phyloP scores from a whole-genome alignment of 2,888 invertebrate genomes.

The Apantesis nais region DNA sequence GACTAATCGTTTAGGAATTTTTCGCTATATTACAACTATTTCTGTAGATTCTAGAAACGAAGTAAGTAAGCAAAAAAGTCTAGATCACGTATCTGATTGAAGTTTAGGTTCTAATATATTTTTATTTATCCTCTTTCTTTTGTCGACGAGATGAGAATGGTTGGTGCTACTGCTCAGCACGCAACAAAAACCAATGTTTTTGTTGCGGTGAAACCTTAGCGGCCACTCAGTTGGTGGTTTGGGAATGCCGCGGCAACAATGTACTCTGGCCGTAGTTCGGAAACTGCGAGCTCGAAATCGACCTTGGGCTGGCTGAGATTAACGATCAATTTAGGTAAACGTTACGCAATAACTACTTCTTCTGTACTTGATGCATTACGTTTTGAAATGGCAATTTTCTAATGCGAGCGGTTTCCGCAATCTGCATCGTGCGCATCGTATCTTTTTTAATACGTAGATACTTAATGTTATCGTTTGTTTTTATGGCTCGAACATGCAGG shows the following conservation, averaged over 20 bases:
- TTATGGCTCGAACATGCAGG: not conserved
- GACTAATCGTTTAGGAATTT: slow-evolving; percentile 31
- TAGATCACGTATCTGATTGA: slow-evolving; percentile 42
- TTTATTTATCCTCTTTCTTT: slow-evolving; percentile 44
- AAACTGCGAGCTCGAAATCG: slow-evolving; percentile 56
- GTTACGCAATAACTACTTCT: slow-evolving; percentile 49
- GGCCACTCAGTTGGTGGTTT: slow-evolving; percentile 39
- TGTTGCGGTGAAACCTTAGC: slow-evolving; percentile 52
- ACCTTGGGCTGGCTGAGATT: slow-evolving; percentile 54
- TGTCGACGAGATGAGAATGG: slow-evolving; percentile 20
- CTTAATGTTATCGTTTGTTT: slow-evolving; percentile 4
- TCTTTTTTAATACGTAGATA: not conserved
- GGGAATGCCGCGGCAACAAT: slow-evolving; percentile 39
- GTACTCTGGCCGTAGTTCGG: slow-evolving; percentile 44
- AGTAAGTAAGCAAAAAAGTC: slow-evolving; percentile 33
- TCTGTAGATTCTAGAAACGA: slow-evolving; percentile 19
- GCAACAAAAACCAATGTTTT: slow-evolving; percentile 42
- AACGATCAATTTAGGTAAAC: slow-evolving; percentile 48
- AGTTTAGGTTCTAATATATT: slow-evolving; percentile 37
- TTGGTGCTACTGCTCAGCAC: not conserved
- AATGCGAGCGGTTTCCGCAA: slow-evolving; percentile 23
- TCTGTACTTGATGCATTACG: slow-evolving; percentile 40
- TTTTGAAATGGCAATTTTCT: slow-evolving; percentile 43
- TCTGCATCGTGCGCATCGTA: slow-evolving; percentile 1
- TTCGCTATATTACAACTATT: not conserved